Percentiles rank a stretch among this genome's conserved stretches.
Conservation (phyloP, 2,113 vertebrate genomes). For the Hemiscyllium ocellatum region DNA sequence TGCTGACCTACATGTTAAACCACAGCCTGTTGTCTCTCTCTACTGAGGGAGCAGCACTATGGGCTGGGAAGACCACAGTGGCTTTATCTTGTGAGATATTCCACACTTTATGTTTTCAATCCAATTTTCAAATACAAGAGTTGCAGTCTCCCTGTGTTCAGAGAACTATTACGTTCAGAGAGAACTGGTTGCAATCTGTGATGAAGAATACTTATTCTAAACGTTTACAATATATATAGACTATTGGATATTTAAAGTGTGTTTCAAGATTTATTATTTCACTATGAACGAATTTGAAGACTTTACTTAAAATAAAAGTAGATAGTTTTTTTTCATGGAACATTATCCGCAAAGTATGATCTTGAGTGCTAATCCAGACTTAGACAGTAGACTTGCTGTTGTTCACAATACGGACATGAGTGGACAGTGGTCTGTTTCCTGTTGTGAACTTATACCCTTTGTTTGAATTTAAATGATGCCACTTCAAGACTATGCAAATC, state of each 20-base stretch:
- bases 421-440: neutral
- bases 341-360: neutral
- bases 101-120: neutral
- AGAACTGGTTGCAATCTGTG: neutral
- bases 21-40: too few relatives aligned
- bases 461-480: neutral
- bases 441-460: neutral
- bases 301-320: neutral
- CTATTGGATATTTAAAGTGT: neutral
- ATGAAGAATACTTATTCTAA: neutral
- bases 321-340: neutral
- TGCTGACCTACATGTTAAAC: too few relatives aligned
- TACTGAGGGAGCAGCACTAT: too few relatives aligned
- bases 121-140: neutral
- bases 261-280: neutral
- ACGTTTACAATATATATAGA: neutral
- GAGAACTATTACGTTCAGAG: neutral
- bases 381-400: neutral
- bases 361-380: neutral
- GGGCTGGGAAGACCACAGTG: too few relatives aligned
- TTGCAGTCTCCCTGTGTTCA: neutral
- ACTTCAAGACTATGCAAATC: neutral
- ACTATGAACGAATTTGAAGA: neutral
- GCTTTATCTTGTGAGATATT: neutral
- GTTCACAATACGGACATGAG: neutral